These are phyloP conservation scores for Falco punctatus DNA, from an alignment of 2,113 vertebrate species.

Conservation along the genomic window DNA sequence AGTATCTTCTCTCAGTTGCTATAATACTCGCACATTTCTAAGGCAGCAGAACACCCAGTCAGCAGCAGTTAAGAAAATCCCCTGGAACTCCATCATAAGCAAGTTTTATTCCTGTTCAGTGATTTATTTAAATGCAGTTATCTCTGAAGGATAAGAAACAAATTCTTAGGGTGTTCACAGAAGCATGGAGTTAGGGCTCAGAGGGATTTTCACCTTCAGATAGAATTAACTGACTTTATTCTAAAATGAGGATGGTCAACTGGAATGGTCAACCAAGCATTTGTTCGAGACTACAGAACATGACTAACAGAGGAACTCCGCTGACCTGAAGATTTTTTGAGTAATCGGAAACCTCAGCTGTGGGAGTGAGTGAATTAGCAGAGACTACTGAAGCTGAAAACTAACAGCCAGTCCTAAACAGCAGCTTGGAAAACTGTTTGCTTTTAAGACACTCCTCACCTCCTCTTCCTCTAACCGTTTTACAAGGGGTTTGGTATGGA, in stretches of 20 bases:
- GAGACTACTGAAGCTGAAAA: conserved; percentile 7
- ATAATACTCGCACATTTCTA: background rate
- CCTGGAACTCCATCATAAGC: conserved; percentile 29
- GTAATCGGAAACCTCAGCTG: background rate
- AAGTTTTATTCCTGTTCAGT: conserved; percentile 46
- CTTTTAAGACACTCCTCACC: background rate
- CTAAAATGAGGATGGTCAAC: background rate
- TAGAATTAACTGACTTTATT: background rate
- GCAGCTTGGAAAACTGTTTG: background rate
- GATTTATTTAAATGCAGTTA: conserved; percentile 50
- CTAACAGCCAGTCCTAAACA: background rate
- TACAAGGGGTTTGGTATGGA: background rate
- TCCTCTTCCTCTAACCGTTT: background rate
- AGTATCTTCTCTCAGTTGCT: background rate
- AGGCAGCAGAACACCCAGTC: background rate
- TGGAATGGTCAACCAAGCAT: background rate
- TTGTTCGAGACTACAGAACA: background rate
- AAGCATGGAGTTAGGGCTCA: background rate
- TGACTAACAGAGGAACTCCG: background rate
- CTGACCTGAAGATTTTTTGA: background rate
- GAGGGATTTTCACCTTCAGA: conserved; percentile 30
- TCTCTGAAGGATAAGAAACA: conserved; percentile 24
- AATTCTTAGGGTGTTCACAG: background rate
- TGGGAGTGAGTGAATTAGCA: background rate
- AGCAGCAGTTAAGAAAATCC: conserved; percentile 16